phyloP scores from a whole-genome alignment of 2,797 vertebrate genomes.

The Clarias pachynema region DNA sequence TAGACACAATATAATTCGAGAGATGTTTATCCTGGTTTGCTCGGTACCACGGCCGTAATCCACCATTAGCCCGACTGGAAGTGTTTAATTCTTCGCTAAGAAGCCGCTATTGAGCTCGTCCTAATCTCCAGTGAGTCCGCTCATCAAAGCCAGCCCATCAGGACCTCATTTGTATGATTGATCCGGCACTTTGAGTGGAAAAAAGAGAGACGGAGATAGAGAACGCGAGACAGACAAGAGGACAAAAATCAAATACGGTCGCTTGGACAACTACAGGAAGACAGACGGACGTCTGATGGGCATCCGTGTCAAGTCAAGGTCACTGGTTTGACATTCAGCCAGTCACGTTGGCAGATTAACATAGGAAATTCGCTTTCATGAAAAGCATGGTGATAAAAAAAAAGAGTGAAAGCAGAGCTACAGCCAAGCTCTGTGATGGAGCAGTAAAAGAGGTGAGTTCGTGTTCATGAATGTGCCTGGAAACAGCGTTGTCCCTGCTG shows the following conservation, averaged over 20 bases:
- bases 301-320: conserved; percentile 68
- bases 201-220: no score
- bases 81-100: conserved; percentile 27
- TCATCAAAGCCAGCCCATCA: conserved; percentile 26
- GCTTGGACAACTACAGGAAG: no score
- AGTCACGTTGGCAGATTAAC: conserved; percentile 64
- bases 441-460: conserved; percentile 76
- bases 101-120: conserved; percentile 29
- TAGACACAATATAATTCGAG: neutral
- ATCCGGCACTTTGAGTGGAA: neutral
- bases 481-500: neutral
- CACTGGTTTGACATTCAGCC: conserved; percentile 57
- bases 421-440: conserved; percentile 66
- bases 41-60: conserved; percentile 1
- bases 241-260: conserved; percentile 19
- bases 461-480: conserved; percentile 63
- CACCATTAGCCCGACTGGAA: conserved; percentile 19
- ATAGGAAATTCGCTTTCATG: conserved; percentile 74
- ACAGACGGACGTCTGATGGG: conserved; percentile 56
- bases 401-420: conserved; percentile 67
- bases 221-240: neutral
- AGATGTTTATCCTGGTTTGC: neutral
- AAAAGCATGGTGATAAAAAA: conserved; percentile 79
- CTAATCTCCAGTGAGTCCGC: neutral
- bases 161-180: conserved; percentile 31